These are phyloP conservation scores for Ephestia elutella DNA, from an alignment of 1,140 invertebrate species.

Conservation along the genomic window DNA sequence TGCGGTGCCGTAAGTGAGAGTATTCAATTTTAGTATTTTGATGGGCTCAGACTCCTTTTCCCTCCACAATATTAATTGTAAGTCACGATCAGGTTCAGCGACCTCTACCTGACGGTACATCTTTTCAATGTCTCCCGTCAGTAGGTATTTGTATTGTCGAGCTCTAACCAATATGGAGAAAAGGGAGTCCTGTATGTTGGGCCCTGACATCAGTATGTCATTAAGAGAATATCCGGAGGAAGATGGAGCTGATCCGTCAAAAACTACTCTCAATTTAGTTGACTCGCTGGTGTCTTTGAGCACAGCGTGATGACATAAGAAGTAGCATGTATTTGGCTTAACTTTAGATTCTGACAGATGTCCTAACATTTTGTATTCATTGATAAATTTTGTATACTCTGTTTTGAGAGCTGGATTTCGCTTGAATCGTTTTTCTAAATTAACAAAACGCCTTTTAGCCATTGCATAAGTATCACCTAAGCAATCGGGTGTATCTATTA, in stretches of 20 bases:
- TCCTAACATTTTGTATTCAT: conserved; percentile 34
- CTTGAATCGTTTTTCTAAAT: conserved; percentile 40
- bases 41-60: conserved; percentile 23
- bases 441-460: conserved; percentile 28
- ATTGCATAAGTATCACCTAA: conserved; percentile 33
- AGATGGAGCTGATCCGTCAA: conserved; percentile 34
- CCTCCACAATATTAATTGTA: conserved; percentile 48
- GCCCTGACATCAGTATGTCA: conserved; percentile 39
- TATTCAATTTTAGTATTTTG: conserved; percentile 26
- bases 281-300: conserved; percentile 27
- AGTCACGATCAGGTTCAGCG: conserved; percentile 25
- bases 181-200: conserved; percentile 39
- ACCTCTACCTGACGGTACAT: conserved; percentile 22
- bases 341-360: conserved; percentile 20
- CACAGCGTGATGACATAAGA: conserved; percentile 28
- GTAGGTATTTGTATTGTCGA: conserved; percentile 44
- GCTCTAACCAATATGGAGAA: conserved; percentile 46
- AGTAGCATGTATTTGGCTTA: conserved; percentile 8
- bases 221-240: conserved; percentile 37
- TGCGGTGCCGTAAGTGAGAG: conserved; percentile 32
- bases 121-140: conserved; percentile 46
- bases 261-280: conserved; percentile 27
- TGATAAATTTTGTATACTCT: conserved; percentile 32
- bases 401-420: conserved; percentile 24
- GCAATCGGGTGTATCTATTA: conserved; percentile 26